Evolutionary conservation across 2,113 vertebrate species (phyloP), one percentile per base, ranked within the genome.

Genomic region (Cinclus cinclus): DNA sequence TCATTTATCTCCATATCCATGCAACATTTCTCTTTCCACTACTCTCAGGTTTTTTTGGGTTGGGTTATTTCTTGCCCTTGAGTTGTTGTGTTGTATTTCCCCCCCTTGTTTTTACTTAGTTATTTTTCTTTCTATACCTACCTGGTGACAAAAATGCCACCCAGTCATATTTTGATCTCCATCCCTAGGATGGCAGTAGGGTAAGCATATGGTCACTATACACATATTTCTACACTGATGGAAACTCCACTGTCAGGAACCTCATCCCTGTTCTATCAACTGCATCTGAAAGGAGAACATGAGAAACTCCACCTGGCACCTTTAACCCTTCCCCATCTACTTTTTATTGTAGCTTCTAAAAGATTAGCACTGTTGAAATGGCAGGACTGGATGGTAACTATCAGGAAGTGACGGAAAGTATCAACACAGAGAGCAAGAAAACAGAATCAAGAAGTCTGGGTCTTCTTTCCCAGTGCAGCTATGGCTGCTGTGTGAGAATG

Each of bases 151-250:
- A 92, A 86, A 85, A n/a, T 41, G 19, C 31, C 30, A 71, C 24
- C 20, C 28, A 70, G 75, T 2, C 5, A 4, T 58, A 69, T 67
- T 83, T 77, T 4, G 0, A 16, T 58, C 41, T 64, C 53, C 21
- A 14, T 13, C 15, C n/a, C 37, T n/a, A 5, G 35, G 49, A 64
- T 41, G 37, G 33, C 28, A 87, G 33, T 18, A 88, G n/a, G 46
- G 21, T 11, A 35, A 71, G 25, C 0, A 1, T 39, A 62, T 1
- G 1, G 19, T 24, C 60, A 64, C 35, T 15, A 7, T 3, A 24
- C 2, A 10, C 2, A 3, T 37, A 33, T 69, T 85, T 65, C 64
- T 2, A 1, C 4, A 49, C 3, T 1, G 3, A 9, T 8, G 39
- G 24, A 67, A 81, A 46, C 16, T 21, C 39, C 2, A 3, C 30